Percentiles rank a stretch among this genome's conserved stretches.
Evolutionary conservation across 2,888 invertebrate species (phyloP).

Genomic region (Brachypalpus laphriformis): DNA sequence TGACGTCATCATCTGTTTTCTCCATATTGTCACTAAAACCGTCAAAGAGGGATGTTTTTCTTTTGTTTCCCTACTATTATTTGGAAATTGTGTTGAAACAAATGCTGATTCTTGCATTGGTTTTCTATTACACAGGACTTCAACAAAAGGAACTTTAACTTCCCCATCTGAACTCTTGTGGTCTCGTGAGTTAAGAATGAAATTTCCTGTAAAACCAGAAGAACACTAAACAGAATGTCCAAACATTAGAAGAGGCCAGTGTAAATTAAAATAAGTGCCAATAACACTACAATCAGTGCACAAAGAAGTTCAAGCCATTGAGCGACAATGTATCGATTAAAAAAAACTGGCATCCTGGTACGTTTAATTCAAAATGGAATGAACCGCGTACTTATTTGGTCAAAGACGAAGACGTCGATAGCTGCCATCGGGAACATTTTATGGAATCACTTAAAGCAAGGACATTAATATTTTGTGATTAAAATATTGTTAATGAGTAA

Average conservation of each 20-base stretch:
- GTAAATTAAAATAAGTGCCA: not conserved
- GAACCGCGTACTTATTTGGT: not conserved
- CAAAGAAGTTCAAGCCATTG: not conserved
- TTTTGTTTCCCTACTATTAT: not conserved
- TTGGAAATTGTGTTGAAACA: conserved; percentile 21
- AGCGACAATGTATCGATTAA: not conserved
- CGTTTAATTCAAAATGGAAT: not conserved
- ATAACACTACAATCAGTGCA: conserved; percentile 5
- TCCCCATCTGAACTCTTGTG: conserved; percentile 11
- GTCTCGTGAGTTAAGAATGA: conserved; percentile 7
- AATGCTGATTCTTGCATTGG: conserved; percentile 54
- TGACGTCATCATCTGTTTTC: not conserved
- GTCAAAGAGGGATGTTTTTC: not conserved
- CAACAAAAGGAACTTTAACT: conserved; percentile 28
- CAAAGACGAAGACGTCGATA: not conserved
- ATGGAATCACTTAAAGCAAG: not conserved
- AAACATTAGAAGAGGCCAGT: not conserved
- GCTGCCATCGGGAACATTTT: not conserved
- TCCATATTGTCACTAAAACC: not conserved
- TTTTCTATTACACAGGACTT: conserved; percentile 51
- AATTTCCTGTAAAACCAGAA: conserved; percentile 15
- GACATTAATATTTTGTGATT: not conserved
- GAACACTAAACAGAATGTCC: not conserved
- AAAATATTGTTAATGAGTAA: not conserved
- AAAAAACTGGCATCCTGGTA: not conserved